Conservation (phyloP, 2,113 vertebrate species). For the Myrmophylax atrothorax region DNA sequence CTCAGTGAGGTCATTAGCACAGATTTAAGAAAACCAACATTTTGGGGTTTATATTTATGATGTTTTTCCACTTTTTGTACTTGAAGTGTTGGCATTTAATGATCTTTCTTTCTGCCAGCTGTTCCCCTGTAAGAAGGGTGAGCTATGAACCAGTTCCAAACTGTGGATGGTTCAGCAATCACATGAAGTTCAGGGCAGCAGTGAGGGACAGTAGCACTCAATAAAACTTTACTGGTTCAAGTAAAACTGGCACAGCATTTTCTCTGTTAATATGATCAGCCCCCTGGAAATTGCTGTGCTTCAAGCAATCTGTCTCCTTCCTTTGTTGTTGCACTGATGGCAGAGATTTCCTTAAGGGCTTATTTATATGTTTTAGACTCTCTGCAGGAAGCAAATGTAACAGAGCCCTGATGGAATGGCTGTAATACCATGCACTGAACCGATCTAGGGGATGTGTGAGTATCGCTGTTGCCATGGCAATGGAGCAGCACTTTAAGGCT, state of each 20-base stretch:
- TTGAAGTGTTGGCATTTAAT: background rate
- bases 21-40: background rate
- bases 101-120: background rate
- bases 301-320: background rate
- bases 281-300: background rate
- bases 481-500: background rate
- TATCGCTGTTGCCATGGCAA: constrained; percentile 39
- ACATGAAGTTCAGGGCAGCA: background rate
- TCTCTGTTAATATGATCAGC: constrained; percentile 15
- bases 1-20: background rate
- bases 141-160: background rate
- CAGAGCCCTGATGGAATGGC: background rate
- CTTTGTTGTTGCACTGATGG: background rate
- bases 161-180: constrained; percentile 10
- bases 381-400: background rate
- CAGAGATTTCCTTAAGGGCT: background rate
- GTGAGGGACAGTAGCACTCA: constrained; percentile 24
- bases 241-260: constrained; percentile 9
- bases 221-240: constrained; percentile 7
- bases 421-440: background rate
- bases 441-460: background rate
- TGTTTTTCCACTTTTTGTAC: background rate
- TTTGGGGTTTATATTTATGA: background rate
- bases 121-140: background rate
- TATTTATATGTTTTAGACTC: background rate